phyloP scores from a whole-genome alignment of 2,888 invertebrate species.

The Ectobius pallidus region DNA sequence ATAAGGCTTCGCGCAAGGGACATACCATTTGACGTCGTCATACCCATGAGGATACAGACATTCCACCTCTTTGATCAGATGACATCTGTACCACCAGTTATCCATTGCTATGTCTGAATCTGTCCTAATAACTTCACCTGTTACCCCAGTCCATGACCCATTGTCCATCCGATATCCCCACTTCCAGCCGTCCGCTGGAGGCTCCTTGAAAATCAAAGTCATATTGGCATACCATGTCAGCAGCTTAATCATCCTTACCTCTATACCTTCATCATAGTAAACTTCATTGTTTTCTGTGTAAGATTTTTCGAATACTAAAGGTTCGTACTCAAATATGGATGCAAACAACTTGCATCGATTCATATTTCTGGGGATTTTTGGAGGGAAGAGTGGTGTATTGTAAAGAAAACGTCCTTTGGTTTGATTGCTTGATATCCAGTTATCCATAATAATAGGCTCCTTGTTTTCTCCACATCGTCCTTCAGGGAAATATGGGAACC shows the following conservation, averaged over 20 bases:
- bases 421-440: not conserved
- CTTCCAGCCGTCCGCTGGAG: not conserved
- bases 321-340: slow-evolving; percentile 16
- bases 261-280: slow-evolving; percentile 1
- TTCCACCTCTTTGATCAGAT: slow-evolving; percentile 8
- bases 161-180: slow-evolving; percentile 8
- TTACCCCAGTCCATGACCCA: not conserved
- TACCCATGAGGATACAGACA: not conserved
- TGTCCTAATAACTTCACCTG: not conserved
- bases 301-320: not conserved
- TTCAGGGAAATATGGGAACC: not conserved
- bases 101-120: slow-evolving; percentile 2
- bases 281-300: not conserved
- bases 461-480: not conserved
- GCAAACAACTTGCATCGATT: not conserved
- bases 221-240: not conserved
- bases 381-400: not conserved
- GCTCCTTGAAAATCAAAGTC: not conserved
- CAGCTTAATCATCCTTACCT: not conserved
- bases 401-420: not conserved
- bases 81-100: slow-evolving; percentile 20
- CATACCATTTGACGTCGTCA: slow-evolving; percentile 21
- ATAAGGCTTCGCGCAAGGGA: slow-evolving; percentile 15
- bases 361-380: not conserved
- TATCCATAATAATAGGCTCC: not conserved